These are phyloP conservation scores for Paramormyrops kingsleyae DNA, from an alignment of 2,113 vertebrate genomes.

Conservation along the genomic window DNA sequence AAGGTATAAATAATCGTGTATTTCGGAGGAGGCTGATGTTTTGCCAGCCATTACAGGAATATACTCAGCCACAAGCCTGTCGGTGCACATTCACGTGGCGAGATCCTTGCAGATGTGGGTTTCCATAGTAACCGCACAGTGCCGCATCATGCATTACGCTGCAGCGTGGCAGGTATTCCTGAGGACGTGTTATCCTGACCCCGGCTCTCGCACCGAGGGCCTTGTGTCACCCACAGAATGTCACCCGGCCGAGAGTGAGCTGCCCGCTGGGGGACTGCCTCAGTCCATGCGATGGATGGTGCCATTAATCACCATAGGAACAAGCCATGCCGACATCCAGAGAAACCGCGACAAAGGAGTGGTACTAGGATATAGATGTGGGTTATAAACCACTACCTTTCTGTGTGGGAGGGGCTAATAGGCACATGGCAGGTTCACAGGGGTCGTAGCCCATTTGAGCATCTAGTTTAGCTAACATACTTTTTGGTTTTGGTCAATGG, in stretches of 20 bases:
- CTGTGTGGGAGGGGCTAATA: neutral
- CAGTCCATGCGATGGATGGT: neutral
- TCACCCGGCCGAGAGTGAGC: neutral
- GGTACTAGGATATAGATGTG: neutral
- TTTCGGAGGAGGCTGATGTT: neutral
- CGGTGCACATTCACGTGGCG: conserved; percentile 23
- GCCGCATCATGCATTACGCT: conserved; percentile 18
- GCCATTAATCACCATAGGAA: neutral
- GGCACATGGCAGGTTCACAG: neutral
- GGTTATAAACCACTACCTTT: neutral
- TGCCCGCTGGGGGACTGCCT: neutral
- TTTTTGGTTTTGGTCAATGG: neutral
- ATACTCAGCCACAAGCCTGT: conserved; percentile 7
- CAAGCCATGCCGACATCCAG: neutral
- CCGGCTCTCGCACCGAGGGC: neutral
- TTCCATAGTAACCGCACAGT: conserved; percentile 37
- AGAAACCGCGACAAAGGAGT: neutral
- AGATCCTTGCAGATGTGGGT: conserved; percentile 27
- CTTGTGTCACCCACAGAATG: neutral
- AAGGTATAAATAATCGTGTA: neutral
- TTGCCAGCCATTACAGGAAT: neutral
- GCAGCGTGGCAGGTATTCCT: neutral
- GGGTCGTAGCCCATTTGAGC: neutral
- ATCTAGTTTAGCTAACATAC: neutral
- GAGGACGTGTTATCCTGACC: conserved; percentile 10